Evolutionary conservation across 2,888 invertebrate genomes (phyloP), one percentile per base, ranked within the genome.

Genomic region (Cylloceria caligata): DNA sequence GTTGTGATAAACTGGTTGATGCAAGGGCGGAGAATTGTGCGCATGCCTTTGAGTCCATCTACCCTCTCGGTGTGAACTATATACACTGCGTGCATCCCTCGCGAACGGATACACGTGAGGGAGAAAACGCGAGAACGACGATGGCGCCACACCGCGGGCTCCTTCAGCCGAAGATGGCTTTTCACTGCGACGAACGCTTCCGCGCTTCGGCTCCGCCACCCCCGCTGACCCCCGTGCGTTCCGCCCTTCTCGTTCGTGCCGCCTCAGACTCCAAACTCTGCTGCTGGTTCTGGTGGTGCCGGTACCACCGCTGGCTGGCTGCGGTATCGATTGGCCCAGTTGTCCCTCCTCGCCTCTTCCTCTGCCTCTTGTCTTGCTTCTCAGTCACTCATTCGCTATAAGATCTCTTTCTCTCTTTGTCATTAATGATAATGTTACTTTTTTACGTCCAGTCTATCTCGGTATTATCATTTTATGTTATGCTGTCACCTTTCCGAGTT

Each of bases 311-410:
- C 87, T 86, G 88, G 86, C 75, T 81, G 68, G 81, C 83, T 82
- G 84, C 80, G 83, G 77, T 85, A 90, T 90, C 90, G 90, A 90
- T 90, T 90, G 90, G 90, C 90, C 90, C 90, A 90, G 90, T 90
- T 90, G 90, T 90, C 88, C 89, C 89, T 81, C n/a, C 89, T 82
- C 82, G 81, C 80, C 83, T 83, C 86, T 84, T 86, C 84, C 85
- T 84, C 81, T 69, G 16, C 64, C 65, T 39, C 74, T 47, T 55
- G 55, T 74, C 73, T 74, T 45, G 52, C 60, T 64, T 68, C 73
- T 65, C 45, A 65, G 72, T 72, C 67, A 72, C 77, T 76, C 60
- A 45, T 77, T 75, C 57, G 52, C 83, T 69, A 72, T 71, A n/a
- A n/a, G n/a, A n/a, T n/a, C 27, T 36, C 7, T 67, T 39, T 34